These are phyloP conservation scores for Platysternon megacephalum DNA, from an alignment of 2,113 vertebrate species.

Conservation along the genomic window DNA sequence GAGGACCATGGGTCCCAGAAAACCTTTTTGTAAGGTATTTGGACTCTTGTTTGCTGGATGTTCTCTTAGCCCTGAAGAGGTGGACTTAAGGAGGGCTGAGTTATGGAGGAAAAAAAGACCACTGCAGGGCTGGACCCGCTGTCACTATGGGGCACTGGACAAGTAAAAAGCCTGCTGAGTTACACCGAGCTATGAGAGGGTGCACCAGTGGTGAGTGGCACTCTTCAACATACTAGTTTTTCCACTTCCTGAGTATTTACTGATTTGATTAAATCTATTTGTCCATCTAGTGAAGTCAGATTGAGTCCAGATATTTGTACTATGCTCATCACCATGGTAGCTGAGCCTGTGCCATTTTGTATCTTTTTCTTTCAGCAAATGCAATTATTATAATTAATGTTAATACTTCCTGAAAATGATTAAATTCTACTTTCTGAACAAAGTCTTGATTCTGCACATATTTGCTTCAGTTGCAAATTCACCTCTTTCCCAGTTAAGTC, in stretches of 20 bases:
- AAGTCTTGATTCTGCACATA: not conserved
- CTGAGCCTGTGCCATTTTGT: not conserved
- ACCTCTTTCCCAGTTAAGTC: not conserved
- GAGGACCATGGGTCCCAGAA: not conserved
- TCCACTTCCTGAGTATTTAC: slow-evolving; percentile 1
- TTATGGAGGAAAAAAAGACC: not conserved
- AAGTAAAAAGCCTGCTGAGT: not conserved
- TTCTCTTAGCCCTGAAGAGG: not conserved
- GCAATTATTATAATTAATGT: not conserved
- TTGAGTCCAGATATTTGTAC: not conserved
- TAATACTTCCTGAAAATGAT: slow-evolving; percentile 7
- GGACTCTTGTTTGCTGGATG: not conserved
- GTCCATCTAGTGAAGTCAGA: not conserved
- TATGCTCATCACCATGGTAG: not conserved
- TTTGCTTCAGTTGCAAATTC: not conserved
- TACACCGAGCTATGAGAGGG: not conserved
- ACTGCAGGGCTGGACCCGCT: not conserved
- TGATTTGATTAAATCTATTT: not conserved
- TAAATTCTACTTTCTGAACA: not conserved
- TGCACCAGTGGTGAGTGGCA: not conserved
- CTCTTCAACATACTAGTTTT: not conserved
- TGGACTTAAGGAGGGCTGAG: not conserved
- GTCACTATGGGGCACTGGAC: not conserved
- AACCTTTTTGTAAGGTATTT: not conserved
- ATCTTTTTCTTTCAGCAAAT: not conserved